Base-by-base conservation (phyloP, 2,113 vertebrate genomes). In the Myanophis thanlyinensis region DNA sequence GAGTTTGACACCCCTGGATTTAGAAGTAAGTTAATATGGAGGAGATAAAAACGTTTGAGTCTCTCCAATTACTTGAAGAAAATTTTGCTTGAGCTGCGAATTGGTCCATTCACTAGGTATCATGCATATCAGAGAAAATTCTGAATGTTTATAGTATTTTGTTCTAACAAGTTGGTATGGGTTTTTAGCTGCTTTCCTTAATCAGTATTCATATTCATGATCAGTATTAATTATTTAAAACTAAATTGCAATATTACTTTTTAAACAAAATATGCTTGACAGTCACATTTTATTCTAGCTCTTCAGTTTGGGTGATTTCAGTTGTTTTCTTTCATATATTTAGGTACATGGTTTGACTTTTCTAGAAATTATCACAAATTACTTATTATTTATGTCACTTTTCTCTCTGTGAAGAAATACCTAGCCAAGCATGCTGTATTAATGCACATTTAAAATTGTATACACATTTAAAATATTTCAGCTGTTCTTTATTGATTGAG, bases 391-490 rank as follows among this genome's bases (percentile, higher is more conserved):
- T 59, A n/a, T 51, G 27, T 25, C 93, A 91, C 85, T 52, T 25
- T 94, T 20, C 92, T 2, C 18, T 96, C 95, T 91, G 93, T 95
- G 94, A 93, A 93, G 56, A 96, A 97, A 95, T 96, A 95, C 95
- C 95, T 97, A 95, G 91, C 53, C 27, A 67, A 49, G 20, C 93
- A 93, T 35, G 46, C 93, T 96, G 94, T 94, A 89, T 2, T 0
- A 95, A 95, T 94, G 91, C 90, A 94, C 85, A 93, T 92, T 84
- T 93, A 94, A 80, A 80, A 56, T 91, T 67, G 89, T 93, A 85
- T 12, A 89, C 53, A 85, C 27, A 22, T 80, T 80, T 22, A 80
- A 80, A 80, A 80, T 44, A 2, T 44, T 44, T 40, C 73, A 48
- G 44, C 20, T 92, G 15, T 89, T 49, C 49, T 84, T 92, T 47